Conservation (phyloP, 2,888 invertebrate species). For the Byasa hedistus region DNA sequence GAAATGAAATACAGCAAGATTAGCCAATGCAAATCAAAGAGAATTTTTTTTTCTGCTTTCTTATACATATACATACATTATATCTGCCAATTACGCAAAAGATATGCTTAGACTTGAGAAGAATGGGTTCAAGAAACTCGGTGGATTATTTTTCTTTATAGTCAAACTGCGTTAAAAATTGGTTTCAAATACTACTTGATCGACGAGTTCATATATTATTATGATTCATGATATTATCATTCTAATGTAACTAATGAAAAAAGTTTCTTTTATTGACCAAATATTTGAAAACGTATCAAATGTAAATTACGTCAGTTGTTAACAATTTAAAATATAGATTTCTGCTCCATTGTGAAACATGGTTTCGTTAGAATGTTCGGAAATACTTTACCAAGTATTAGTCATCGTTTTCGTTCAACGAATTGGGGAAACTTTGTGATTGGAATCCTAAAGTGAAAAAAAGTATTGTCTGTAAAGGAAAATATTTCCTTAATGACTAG, state of each 20-base stretch:
- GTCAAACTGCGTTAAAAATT: too few species aligned
- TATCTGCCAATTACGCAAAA: too few species aligned
- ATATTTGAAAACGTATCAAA: background rate
- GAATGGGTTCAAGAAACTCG: too few species aligned
- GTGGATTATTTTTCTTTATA: too few species aligned
- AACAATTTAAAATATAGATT: background rate
- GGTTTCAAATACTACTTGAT: too few species aligned
- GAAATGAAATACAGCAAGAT: too few species aligned
- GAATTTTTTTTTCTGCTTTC: too few species aligned
- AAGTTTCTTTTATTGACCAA: background rate
- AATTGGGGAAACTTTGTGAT: slow-evolving; percentile 3
- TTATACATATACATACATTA: too few species aligned
- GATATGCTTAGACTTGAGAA: too few species aligned
- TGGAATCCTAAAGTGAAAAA: background rate
- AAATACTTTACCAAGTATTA: slow-evolving; percentile 20
- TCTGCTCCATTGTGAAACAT: background rate
- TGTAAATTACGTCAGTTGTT: background rate
- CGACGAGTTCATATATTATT: too few species aligned
- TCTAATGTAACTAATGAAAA: background rate
- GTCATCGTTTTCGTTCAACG: slow-evolving; percentile 15
- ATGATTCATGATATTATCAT: background rate
- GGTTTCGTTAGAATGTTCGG: slow-evolving; percentile 15
- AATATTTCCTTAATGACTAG: background rate
- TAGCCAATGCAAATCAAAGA: too few species aligned
- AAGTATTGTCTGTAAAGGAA: background rate